Percentiles rank a stretch among this genome's conserved stretches.
Evolutionary conservation across 2,113 vertebrate species (phyloP).

Genomic region (Phycodurus eques): DNA sequence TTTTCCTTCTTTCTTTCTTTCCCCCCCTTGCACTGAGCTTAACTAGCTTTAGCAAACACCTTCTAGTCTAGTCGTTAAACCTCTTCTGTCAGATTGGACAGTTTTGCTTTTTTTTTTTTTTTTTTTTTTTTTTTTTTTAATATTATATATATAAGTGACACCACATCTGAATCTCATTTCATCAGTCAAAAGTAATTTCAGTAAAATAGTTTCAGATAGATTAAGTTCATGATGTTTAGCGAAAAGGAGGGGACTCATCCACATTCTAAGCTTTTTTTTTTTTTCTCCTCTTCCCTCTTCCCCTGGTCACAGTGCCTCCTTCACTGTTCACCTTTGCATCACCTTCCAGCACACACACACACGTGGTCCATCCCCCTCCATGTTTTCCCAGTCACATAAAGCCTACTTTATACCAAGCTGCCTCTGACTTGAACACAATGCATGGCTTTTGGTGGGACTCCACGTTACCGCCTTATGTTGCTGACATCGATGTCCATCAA

Average conservation of each 20-base stretch:
- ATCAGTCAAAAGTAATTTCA: not conserved
- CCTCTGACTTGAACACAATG: constrained; percentile 59
- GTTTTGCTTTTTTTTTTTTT: not conserved
- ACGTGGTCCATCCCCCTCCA: not conserved
- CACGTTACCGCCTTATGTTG: constrained; percentile 50
- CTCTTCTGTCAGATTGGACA: not conserved
- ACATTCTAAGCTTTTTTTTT: not conserved
- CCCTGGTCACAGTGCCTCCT: constrained; percentile 39
- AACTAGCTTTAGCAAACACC: constrained; percentile 3
- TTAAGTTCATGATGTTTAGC: not conserved
- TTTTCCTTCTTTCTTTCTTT: not conserved
- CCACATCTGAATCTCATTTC: not conserved
- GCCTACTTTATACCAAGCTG: constrained; percentile 67
- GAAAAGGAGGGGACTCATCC: not conserved
- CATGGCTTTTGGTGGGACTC: constrained; percentile 53
- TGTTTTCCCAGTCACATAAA: constrained; percentile 32
- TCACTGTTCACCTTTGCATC: constrained; percentile 1
- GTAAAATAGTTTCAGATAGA: not conserved
- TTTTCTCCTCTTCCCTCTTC: not conserved
- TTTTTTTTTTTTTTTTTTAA: not conserved
- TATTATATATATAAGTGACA: no score
- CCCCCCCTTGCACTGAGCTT: constrained; percentile 28
- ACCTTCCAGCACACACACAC: not conserved
- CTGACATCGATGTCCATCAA: constrained; percentile 35
- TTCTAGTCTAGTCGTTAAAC: constrained; percentile 15